Evolutionary conservation across 2,113 vertebrate genomes (phyloP).

Genomic region (Xenus cinereus): DNA sequence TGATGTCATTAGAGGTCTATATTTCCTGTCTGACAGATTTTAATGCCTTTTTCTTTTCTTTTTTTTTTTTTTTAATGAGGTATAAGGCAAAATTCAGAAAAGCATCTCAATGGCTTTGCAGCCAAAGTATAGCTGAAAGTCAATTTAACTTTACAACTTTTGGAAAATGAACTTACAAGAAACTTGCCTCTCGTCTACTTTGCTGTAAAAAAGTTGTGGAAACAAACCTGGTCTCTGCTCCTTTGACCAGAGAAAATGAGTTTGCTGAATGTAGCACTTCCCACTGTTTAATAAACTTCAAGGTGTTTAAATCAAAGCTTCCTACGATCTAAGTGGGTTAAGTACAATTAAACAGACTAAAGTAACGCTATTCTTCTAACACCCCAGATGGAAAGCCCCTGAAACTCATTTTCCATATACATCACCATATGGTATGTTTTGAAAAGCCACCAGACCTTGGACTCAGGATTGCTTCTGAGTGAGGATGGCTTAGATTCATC

Average conservation of each 20-base stretch:
- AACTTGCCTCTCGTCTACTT: background rate
- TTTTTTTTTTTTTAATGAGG: background rate
- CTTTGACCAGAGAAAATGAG: background rate
- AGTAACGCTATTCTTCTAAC: background rate
- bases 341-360: background rate
- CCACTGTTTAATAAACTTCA: background rate
- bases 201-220: background rate
- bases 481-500: background rate
- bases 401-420: background rate
- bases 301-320: background rate
- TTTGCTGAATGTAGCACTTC: background rate
- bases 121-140: background rate
- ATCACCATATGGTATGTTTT: background rate
- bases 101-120: background rate
- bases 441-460: background rate
- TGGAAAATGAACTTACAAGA: background rate
- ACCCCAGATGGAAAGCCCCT: background rate
- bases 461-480: background rate
- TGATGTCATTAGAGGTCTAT: slow-evolving; percentile 14
- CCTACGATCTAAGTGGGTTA: background rate
- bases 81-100: slow-evolving; percentile 5
- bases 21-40: slow-evolving; percentile 33
- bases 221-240: background rate
- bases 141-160: background rate
- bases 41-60: background rate